These are phyloP conservation scores for Diaphora mendica DNA, from an alignment of 2,888 invertebrate species.

Conservation along the genomic window DNA sequence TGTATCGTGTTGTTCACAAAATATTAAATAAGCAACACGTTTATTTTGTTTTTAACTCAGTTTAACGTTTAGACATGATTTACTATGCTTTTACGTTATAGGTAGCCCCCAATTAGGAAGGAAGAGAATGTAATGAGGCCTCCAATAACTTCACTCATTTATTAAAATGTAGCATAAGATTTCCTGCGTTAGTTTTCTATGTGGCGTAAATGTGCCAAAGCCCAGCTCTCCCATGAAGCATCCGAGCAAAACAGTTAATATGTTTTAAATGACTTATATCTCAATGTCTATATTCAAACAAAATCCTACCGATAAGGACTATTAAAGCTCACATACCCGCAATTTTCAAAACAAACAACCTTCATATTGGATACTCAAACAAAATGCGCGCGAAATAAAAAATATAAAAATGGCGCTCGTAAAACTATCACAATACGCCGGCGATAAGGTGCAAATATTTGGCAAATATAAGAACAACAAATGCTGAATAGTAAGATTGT, in stretches of 20 bases:
- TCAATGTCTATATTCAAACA: not conserved
- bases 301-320: conserved; percentile 27
- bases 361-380: conserved; percentile 61
- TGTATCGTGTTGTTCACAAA: conserved; percentile 1
- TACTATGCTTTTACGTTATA: too few relatives aligned
- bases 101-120: too few relatives aligned
- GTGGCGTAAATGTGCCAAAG: not conserved
- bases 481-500: conserved; percentile 76
- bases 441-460: conserved; percentile 79
- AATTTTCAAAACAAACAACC: conserved; percentile 57
- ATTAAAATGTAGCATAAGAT: not conserved
- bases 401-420: conserved; percentile 67
- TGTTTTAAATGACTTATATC: not conserved
- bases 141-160: not conserved
- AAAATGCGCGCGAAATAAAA: conserved; percentile 65
- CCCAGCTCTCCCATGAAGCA: not conserved
- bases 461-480: conserved; percentile 79
- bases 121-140: not conserved
- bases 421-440: conserved; percentile 71
- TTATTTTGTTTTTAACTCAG: not conserved
- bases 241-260: too few relatives aligned
- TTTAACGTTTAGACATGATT: not conserved
- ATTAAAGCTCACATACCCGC: conserved; percentile 47
- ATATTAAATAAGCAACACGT: not conserved
- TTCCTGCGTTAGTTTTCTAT: not conserved